These are phyloP conservation scores for Cynoglossus semilaevis DNA, from an alignment of 2,113 vertebrate genomes.

Conservation along the genomic window DNA sequence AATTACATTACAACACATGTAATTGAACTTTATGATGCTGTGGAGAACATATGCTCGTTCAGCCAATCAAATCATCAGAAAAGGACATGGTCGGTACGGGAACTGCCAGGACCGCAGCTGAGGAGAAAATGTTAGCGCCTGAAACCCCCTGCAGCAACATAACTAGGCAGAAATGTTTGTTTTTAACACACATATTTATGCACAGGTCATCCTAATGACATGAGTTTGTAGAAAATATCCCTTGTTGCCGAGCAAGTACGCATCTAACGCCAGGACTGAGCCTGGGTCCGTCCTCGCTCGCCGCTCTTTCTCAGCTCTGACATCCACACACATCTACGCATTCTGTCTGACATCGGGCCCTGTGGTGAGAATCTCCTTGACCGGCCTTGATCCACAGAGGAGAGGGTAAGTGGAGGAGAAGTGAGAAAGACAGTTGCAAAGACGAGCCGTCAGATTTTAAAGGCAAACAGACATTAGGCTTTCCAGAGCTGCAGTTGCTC, in stretches of 20 bases:
- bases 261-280: slow-evolving; percentile 20
- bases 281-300: slow-evolving; percentile 16
- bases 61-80: slow-evolving; percentile 77
- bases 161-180: slow-evolving; percentile 37
- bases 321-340: slow-evolving; percentile 47
- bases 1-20: slow-evolving; percentile 75
- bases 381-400: slow-evolving; percentile 71
- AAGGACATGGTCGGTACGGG: slow-evolving; percentile 69
- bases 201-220: slow-evolving; percentile 17
- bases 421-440: slow-evolving; percentile 73
- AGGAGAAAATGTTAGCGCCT: slow-evolving; percentile 53
- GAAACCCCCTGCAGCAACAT: slow-evolving; percentile 27
- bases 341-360: slow-evolving; percentile 63
- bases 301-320: slow-evolving; percentile 35
- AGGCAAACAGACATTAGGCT: slow-evolving; percentile 76
- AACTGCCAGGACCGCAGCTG: slow-evolving; percentile 69
- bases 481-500: slow-evolving; percentile 63
- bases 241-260: background rate
- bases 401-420: slow-evolving; percentile 77
- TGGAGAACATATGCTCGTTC: slow-evolving; percentile 79
- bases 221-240: slow-evolving; percentile 31
- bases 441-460: slow-evolving; percentile 72
- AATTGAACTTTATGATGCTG: slow-evolving; percentile 77
- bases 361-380: slow-evolving; percentile 66
- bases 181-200: slow-evolving; percentile 28